Evolutionary conservation across 2,797 vertebrate species (phyloP), one percentile per base, ranked within the genome.

Genomic region (Cossypha heuglini): DNA sequence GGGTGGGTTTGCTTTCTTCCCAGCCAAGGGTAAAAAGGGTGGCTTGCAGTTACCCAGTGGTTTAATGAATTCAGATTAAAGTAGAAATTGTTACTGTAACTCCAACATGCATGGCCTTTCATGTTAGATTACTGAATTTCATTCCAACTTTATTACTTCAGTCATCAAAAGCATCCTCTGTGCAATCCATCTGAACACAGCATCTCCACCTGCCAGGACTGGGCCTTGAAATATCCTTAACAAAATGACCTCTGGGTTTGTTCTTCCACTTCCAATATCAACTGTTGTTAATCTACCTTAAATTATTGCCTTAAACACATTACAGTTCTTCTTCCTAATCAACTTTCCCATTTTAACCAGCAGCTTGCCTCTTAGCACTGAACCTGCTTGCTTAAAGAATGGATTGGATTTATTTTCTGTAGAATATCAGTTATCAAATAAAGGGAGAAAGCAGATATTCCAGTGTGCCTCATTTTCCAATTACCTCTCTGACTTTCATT

Each of bases 1-100:
- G 21, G 31, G 13, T 77, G 52, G 16, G 5, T 77, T 82, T 67
- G 33, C 18, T 48, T 73, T 77, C 86, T 75, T 85, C 43, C 17
- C 5, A 24, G 48, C 45, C 52, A 29, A 29, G n/a, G 49, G 46
- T 54, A 31, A 49, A 69, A 87, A 42, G 37, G 13, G 48, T 59
- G 61, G 11, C 21, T 91, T 69, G 52, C 16, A 59, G 52, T 63
- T 73, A 63, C 21, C 33, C 63, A 79, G 21, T 21, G 45, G 57
- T 68, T 83, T 43, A 83, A 88, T 88, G 52, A 83, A 91, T 80
- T 62, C 52, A 83, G 54, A 77, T 88, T 91, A n/a, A 93, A 94
- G 49, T 54, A 48, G 64, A 83, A 97, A 72, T 91, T 57, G 33
- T 49, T 93, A 38, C 54, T 87, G 25, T 86, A 64, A 51, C 45